Percentiles rank a stretch among this genome's conserved stretches.
Conservation (phyloP, 1,140 invertebrate genomes). For the Drosophila serrata region DNA sequence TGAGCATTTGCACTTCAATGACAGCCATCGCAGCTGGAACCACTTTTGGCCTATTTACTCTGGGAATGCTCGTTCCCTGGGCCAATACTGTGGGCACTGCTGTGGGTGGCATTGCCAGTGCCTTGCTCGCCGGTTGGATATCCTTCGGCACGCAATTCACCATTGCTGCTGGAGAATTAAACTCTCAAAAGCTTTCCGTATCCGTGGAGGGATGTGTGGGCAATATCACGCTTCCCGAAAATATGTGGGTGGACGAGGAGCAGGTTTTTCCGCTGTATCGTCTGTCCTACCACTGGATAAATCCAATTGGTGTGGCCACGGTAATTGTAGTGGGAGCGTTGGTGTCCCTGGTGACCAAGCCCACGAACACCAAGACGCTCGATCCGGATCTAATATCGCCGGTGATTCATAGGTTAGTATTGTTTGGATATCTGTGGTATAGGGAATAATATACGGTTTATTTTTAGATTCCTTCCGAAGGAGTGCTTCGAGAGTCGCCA, state of each 20-base stretch:
- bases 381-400: slow-evolving; percentile 88
- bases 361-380: slow-evolving; percentile 86
- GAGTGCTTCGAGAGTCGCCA: slow-evolving; percentile 70
- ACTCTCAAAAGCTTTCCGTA: slow-evolving; percentile 85
- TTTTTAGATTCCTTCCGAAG: slow-evolving; percentile 72
- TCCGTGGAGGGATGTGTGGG: slow-evolving; percentile 80
- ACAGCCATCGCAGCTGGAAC: slow-evolving; percentile 94
- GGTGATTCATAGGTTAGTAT: slow-evolving; percentile 86
- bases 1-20: slow-evolving; percentile 92
- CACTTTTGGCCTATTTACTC: slow-evolving; percentile 93
- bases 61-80: slow-evolving; percentile 94
- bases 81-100: slow-evolving; percentile 90
- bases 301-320: slow-evolving; percentile 88
- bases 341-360: slow-evolving; percentile 89
- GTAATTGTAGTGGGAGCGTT: slow-evolving; percentile 89
- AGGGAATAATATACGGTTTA: background rate
- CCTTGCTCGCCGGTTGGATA: slow-evolving; percentile 87
- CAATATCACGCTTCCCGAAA: slow-evolving; percentile 63
- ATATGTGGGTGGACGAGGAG: slow-evolving; percentile 85
- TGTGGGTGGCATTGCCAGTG: slow-evolving; percentile 87
- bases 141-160: slow-evolving; percentile 87
- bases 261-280: slow-evolving; percentile 90
- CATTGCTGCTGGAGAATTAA: slow-evolving; percentile 82
- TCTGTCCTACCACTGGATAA: slow-evolving; percentile 92
- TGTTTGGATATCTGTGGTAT: background rate